These are phyloP conservation scores for Protobothrops mucrosquamatus DNA, from an alignment of 2,113 vertebrate species.

Conservation along the genomic window DNA sequence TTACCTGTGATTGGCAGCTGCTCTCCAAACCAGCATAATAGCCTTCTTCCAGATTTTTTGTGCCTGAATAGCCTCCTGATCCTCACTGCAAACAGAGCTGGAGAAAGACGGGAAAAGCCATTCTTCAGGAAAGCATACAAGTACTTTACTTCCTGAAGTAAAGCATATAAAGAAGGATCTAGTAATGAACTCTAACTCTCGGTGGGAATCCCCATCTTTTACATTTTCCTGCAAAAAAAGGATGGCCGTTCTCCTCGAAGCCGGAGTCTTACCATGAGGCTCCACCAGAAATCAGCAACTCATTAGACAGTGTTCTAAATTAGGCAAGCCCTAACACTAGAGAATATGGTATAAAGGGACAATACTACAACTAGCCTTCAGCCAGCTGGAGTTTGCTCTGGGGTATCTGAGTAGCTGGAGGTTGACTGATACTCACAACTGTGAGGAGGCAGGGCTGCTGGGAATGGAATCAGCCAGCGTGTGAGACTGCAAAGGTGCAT, in stretches of 20 bases:
- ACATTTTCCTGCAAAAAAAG: not conserved
- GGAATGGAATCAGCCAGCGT: slow-evolving; percentile 91
- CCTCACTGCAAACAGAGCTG: slow-evolving; percentile 97
- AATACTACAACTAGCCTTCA: not conserved
- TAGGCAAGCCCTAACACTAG: not conserved
- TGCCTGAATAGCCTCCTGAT: slow-evolving; percentile 97
- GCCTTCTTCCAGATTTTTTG: slow-evolving; percentile 99
- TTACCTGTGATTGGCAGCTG: slow-evolving; percentile 97
- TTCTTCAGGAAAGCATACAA: not conserved
- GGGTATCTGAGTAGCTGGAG: not conserved
- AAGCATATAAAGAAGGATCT: not conserved
- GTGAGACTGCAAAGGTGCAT: slow-evolving; percentile 90
- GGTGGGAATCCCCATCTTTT: slow-evolving; percentile 16
- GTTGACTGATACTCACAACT: slow-evolving; percentile 84
- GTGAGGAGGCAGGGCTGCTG: slow-evolving; percentile 98
- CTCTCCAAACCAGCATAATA: slow-evolving; percentile 99
- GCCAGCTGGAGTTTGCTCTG: not conserved
- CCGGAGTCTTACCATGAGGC: not conserved
- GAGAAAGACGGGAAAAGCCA: not conserved
- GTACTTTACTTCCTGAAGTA: not conserved
- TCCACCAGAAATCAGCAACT: not conserved
- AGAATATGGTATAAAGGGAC: not conserved
- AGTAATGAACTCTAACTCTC: not conserved
- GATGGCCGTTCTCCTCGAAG: not conserved
- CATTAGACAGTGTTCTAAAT: not conserved